A percentile compares a stretch with the other conserved stretches of the same genome.
These are phyloP conservation scores for Gandaritis pyraliata DNA, from an alignment of 2,888 invertebrate genomes.

Conservation along the genomic window DNA sequence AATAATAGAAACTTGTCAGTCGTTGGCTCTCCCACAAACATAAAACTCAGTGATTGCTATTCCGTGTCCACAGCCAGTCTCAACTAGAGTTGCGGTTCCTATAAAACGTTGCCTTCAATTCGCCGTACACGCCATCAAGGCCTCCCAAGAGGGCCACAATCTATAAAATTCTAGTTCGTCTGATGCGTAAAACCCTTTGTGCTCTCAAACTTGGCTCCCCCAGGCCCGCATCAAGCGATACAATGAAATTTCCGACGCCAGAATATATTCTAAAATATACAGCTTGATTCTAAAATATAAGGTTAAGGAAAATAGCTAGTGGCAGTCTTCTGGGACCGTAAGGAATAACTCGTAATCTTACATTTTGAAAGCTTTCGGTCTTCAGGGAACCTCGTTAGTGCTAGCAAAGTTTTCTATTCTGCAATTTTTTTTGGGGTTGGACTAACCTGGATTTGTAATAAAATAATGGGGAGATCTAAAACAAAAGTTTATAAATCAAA, in stretches of 20 bases:
- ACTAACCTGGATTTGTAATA: neutral
- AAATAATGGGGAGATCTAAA: neutral
- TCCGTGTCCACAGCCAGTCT: constrained; percentile 31
- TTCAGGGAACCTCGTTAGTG: constrained; percentile 19
- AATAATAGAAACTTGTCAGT: neutral
- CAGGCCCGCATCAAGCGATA: constrained; percentile 50
- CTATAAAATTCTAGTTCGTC: constrained; percentile 58
- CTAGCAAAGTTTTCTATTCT: constrained; percentile 8
- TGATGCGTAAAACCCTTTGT: constrained; percentile 60
- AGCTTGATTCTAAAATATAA: constrained; percentile 41
- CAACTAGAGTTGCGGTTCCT: constrained; percentile 38
- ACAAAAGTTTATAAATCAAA: neutral
- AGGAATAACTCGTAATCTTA: constrained; percentile 35
- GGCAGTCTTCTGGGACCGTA: constrained; percentile 33
- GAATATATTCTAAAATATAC: constrained; percentile 50
- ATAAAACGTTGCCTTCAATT: constrained; percentile 51
- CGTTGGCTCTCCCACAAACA: constrained; percentile 29
- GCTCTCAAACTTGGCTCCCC: constrained; percentile 53
- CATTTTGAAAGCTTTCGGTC: constrained; percentile 34
- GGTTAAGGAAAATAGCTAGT: constrained; percentile 39
- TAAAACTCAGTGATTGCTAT: constrained; percentile 31
- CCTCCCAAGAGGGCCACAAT: constrained; percentile 55
- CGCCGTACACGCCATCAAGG: constrained; percentile 41
- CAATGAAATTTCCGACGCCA: constrained; percentile 53
- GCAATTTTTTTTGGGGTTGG: neutral